phyloP scores from a whole-genome alignment of 1,140 invertebrate genomes.

The Geopemphigus sp. region DNA sequence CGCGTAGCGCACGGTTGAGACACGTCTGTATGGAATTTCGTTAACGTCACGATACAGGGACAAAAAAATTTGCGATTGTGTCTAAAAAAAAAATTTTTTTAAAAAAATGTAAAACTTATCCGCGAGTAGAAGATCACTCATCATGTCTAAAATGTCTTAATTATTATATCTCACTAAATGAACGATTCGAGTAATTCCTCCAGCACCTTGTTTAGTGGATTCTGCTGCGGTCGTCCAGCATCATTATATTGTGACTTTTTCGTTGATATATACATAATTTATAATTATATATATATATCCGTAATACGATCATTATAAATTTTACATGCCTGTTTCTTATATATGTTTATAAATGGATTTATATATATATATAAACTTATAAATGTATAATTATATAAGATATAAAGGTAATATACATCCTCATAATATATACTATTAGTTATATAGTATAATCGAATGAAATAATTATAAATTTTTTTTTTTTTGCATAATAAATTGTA shows the following conservation, averaged over 20 bases:
- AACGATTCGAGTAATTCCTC: conserved; percentile 36
- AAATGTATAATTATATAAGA: conserved; percentile 32
- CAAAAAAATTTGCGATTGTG: conserved; percentile 20
- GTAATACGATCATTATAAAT: conserved; percentile 37
- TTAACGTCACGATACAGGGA: neutral
- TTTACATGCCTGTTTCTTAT: conserved; percentile 41
- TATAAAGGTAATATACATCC: conserved; percentile 42
- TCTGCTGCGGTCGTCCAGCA: conserved; percentile 25
- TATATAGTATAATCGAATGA: conserved; percentile 48
- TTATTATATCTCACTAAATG: conserved; percentile 44
- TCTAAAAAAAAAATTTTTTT: too few species aligned
- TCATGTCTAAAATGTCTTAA: conserved; percentile 46
- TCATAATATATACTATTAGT: conserved; percentile 48
- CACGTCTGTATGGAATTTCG: conserved; percentile 1
- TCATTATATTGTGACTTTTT: conserved; percentile 45
- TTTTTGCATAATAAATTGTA: conserved; percentile 48
- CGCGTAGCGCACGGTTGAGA: neutral
- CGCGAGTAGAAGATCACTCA: conserved; percentile 49
- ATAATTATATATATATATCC: neutral
- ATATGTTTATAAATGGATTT: conserved; percentile 31
- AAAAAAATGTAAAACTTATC: conserved; percentile 44
- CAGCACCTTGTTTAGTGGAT: conserved; percentile 42
- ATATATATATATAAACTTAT: conserved; percentile 12
- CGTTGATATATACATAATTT: conserved; percentile 34
- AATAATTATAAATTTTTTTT: conserved; percentile 31